These are phyloP conservation scores for Panthera tigris DNA, from an alignment of 2,113 vertebrate species.

Conservation along the genomic window DNA sequence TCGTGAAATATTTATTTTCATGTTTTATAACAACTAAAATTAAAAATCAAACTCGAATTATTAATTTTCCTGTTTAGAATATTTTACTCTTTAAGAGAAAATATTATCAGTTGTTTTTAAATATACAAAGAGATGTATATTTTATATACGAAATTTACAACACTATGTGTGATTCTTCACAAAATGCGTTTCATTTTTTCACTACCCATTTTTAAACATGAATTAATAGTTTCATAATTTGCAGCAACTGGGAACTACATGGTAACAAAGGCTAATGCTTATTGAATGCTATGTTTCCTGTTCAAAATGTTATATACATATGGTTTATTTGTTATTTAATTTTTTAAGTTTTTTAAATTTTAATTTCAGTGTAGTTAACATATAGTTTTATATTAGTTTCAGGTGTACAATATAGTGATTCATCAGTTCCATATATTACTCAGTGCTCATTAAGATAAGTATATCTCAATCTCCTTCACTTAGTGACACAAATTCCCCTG, in stretches of 20 bases:
- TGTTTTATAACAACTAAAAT: background rate
- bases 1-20: background rate
- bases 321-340: background rate
- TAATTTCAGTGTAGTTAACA: background rate
- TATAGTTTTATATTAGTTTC: background rate
- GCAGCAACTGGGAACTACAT: background rate
- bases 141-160: background rate
- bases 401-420: background rate
- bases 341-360: background rate
- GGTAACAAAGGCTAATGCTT: background rate
- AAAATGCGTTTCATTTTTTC: background rate
- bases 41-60: background rate
- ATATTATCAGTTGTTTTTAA: background rate
- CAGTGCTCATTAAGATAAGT: background rate
- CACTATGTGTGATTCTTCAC: background rate
- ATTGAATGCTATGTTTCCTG: background rate
- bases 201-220: background rate
- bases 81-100: background rate
- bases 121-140: background rate
- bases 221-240: background rate
- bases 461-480: background rate
- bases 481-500: background rate
- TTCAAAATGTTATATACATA: background rate
- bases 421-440: background rate
- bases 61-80: background rate